phyloP scores from a whole-genome alignment of 2,888 invertebrate species.

The Neoitamus cyanurus region DNA sequence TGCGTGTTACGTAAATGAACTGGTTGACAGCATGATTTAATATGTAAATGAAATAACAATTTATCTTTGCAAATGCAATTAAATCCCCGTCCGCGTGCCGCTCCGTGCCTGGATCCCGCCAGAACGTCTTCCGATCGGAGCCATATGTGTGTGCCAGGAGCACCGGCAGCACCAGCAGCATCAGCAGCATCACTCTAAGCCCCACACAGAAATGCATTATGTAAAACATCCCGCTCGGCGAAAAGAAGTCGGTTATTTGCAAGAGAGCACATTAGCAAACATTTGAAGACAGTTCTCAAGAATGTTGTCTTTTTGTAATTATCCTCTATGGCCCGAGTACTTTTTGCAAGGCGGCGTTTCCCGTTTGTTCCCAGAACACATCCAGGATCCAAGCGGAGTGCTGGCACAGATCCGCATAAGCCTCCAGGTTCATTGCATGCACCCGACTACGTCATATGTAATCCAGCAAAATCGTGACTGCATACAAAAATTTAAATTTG shows the following conservation, averaged over 20 bases:
- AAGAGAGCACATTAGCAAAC: conserved; percentile 16
- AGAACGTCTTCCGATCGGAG: neutral
- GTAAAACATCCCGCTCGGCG: neutral
- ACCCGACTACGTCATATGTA: conserved; percentile 34
- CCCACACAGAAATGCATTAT: neutral
- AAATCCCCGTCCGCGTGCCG: neutral
- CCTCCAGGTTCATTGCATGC: conserved; percentile 39
- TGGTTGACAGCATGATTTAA: conserved; percentile 28
- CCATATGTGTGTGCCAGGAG: neutral
- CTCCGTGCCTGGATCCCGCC: neutral
- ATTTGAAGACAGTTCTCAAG: conserved; percentile 14
- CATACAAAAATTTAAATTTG: conserved; percentile 45
- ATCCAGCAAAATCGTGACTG: conserved; percentile 43
- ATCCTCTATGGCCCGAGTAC: neutral
- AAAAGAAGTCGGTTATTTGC: conserved; percentile 32
- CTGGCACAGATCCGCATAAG: conserved; percentile 20
- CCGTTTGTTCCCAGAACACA: neutral
- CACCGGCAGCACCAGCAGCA: neutral
- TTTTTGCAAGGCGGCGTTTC: neutral
- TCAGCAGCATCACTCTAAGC: neutral
- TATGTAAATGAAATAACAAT: conserved; percentile 23
- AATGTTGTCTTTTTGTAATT: conserved; percentile 32
- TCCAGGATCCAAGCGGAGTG: neutral
- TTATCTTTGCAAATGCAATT: conserved; percentile 26
- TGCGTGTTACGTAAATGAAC: conserved; percentile 26